Base-by-base conservation (phyloP, 2,113 vertebrate species). In the Pao palembangensis region DNA sequence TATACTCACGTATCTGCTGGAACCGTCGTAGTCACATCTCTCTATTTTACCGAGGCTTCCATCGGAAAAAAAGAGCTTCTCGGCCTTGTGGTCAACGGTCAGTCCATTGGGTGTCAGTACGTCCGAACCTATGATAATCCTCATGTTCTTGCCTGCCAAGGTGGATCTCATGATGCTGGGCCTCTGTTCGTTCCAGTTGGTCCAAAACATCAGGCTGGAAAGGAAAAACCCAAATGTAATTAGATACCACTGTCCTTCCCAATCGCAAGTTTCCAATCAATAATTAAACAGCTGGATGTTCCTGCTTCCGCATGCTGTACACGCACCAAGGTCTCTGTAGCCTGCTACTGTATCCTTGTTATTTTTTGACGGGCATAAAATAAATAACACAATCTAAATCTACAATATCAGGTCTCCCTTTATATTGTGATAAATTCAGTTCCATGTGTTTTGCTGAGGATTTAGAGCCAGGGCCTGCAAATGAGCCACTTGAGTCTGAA, bases 171-270 rank as follows among this genome's bases (percentile, higher is more conserved):
- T 98, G 84, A 99, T 94, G 80, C 96, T 97, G 0, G 97, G 95
- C n/a, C 94, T 92, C 59, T 98, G 97, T 79, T 99, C 97, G 47
- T 98, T 99, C 96, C 97, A 99, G 85, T 99, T 99, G 74, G 95
- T 98, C 97, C 97, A 99, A 85, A 99, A 99, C 96, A 98, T 96
- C 84, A 98, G 89, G 83, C 97, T 99, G 5, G 13, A 67, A 80
- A 16, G 46, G 15, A 41, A 18, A 21, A 63, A 46, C 0, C 5
- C 5, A 58, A 55, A 15, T 4, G 12, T 19, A 23, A 53, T 51
- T 54, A 44, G 10, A 5, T 44, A 44, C 43, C 16, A 15, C 16
- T 44, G 43, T 44, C 16, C 3, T 44, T 14, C 41, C 41, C 10
- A 43, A 43, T 43, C 41, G 14, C 41, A 43, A 43, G 14, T 43